Base-by-base conservation (phyloP, 2,113 vertebrate species). In the Mastomys coucha region DNA sequence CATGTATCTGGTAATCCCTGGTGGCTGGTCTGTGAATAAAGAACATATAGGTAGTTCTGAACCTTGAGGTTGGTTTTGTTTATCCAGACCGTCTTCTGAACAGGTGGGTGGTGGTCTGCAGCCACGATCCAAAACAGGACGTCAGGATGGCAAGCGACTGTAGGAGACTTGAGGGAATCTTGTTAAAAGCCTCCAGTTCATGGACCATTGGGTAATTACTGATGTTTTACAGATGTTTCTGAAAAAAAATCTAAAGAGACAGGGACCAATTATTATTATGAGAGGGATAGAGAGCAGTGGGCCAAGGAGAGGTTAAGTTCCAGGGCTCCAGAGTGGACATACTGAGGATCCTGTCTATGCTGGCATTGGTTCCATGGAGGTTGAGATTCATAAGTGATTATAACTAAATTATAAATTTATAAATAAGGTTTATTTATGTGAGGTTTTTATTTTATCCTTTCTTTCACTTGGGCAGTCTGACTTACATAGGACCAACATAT, bases 91-190 rank as follows among this genome's bases (percentile, higher is more conserved):
- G 10, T 65, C 58, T 26, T 78, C 60, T 26, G 69, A 36, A 70
- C 31, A 10, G 31, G 39, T 11, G 9, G 36, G 11, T 22, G n/a
- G 1, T 39, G 11, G 33, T 33, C 51, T n/a, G 78, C 19, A 24
- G n/a, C 11, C 6, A 20, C 14, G 78, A 5, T 58, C 78, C 33
- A 81, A 81, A n/a, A 33, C 31, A 36, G 33, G 51, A 22, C 1
- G 10, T n/a, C 13, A n/a, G 78, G 19, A 56, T 58, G 19, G 19
- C 33, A 1, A 5, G 53, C 0, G 20, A 58, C 2, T 0, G 10
- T 24, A 81, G 58, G 78, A 81, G 36, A n/a, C 33, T 53, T 7
- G 33, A 80, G 31, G 49, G 36, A 12, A 58, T 58, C 33, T 81
- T 58, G 78, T 58, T 20, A 53, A 81, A 81, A 81, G 9, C 4